A percentile compares a stretch with the other conserved stretches of the same genome.
Evolutionary conservation across 1,140 invertebrate genomes (phyloP).

Genomic region (Adelges cooleyi): DNA sequence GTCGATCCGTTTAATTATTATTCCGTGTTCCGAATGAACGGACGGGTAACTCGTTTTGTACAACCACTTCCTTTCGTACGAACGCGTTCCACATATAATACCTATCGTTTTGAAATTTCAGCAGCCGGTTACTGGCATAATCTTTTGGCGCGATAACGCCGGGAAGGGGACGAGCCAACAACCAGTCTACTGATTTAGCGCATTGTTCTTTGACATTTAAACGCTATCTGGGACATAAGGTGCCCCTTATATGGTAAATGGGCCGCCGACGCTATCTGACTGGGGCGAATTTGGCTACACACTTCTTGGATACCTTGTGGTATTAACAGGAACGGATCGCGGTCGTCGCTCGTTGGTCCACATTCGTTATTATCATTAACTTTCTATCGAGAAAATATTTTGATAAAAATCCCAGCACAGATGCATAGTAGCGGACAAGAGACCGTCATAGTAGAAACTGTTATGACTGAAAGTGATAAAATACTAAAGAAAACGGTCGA

Average conservation of each 20-base stretch:
- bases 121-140: conserved; percentile 17
- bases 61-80: conserved; percentile 8
- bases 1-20: too few relatives aligned
- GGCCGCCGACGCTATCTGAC: not conserved
- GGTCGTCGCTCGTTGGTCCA: not conserved
- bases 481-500: too few relatives aligned
- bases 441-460: too few relatives aligned
- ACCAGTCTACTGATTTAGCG: conserved; percentile 17
- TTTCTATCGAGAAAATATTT: too few relatives aligned
- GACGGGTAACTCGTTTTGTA: conserved; percentile 11
- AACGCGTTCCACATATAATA: conserved; percentile 13
- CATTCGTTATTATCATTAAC: too few relatives aligned
- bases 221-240: conserved; percentile 16
- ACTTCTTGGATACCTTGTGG: not conserved
- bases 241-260: conserved; percentile 20
- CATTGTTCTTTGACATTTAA: conserved; percentile 27
- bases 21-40: not conserved
- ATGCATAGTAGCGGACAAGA: too few relatives aligned
- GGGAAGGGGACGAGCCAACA: not conserved
- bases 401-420: too few relatives aligned
- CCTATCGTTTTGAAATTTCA: conserved; percentile 23
- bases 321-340: not conserved
- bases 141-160: not conserved
- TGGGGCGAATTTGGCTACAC: not conserved
- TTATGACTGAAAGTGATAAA: too few relatives aligned